A percentile compares a stretch with the other conserved stretches of the same genome.
Evolutionary conservation across 1,140 invertebrate species (phyloP).

Genomic region (Bombus turneri): DNA sequence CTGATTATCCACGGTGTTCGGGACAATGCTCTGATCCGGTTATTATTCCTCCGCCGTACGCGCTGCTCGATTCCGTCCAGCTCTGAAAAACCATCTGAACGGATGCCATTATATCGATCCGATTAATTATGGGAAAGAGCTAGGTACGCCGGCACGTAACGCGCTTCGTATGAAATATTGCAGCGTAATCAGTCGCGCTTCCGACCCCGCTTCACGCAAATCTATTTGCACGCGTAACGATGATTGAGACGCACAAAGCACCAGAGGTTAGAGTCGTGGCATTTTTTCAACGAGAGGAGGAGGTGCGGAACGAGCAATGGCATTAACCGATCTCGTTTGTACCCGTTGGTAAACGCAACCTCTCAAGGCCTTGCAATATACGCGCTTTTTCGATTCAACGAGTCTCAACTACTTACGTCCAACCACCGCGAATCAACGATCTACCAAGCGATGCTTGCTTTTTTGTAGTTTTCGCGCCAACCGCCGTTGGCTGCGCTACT

Average conservation of each 20-base stretch:
- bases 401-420: neutral
- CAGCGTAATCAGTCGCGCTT: neutral
- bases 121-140: slow-evolving; percentile 43
- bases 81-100: slow-evolving; percentile 19
- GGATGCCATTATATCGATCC: slow-evolving; percentile 40
- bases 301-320: neutral
- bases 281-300: too few species aligned
- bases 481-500: too few species aligned
- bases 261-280: neutral
- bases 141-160: neutral
- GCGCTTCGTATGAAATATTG: neutral
- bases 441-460: neutral
- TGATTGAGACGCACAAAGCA: neutral
- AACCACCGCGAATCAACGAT: neutral
- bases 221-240: neutral
- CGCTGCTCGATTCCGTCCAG: slow-evolving; percentile 1
- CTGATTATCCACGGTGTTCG: slow-evolving; percentile 45
- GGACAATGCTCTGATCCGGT: slow-evolving; percentile 33
- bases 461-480: neutral
- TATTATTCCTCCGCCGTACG: neutral
- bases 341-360: neutral
- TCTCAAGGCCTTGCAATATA: neutral
- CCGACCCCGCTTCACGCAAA: neutral
- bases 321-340: slow-evolving; percentile 12
- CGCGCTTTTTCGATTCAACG: slow-evolving; percentile 2